phyloP scores from a whole-genome alignment of 2,888 invertebrate species.

The Lycophotia porphyrea region DNA sequence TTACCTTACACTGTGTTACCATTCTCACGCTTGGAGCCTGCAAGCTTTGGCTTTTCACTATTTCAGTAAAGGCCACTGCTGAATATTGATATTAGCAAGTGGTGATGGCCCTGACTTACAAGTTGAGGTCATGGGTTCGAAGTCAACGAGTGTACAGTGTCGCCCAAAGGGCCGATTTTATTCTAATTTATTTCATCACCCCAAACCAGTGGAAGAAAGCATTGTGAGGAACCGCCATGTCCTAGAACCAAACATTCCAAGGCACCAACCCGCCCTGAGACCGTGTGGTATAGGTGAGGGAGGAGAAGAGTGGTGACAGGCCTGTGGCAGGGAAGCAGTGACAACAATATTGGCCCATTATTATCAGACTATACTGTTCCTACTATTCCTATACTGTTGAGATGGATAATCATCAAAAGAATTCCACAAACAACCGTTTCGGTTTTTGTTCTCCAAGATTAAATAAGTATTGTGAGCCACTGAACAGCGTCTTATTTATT shows the following conservation, averaged over 20 bases:
- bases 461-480: background rate
- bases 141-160: too few species aligned
- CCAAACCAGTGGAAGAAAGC: background rate
- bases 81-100: background rate
- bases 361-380: background rate
- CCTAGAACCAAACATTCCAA: background rate
- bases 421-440: background rate
- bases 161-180: too few species aligned
- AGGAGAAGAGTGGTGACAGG: too few species aligned
- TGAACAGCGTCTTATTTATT: background rate
- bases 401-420: background rate
- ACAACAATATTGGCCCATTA: background rate
- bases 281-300: background rate
- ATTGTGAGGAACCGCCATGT: background rate
- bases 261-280: background rate
- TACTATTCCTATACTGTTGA: background rate
- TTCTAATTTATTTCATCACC: background rate
- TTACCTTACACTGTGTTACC: conserved; percentile 74
- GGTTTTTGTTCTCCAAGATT: background rate
- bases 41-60: conserved; percentile 16
- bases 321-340: background rate
- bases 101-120: background rate
- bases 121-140: background rate
- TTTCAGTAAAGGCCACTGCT: conserved; percentile 26
- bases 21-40: conserved; percentile 74